Base-by-base conservation (phyloP, 2,113 vertebrate species). In the Toxostoma redivivum region DNA sequence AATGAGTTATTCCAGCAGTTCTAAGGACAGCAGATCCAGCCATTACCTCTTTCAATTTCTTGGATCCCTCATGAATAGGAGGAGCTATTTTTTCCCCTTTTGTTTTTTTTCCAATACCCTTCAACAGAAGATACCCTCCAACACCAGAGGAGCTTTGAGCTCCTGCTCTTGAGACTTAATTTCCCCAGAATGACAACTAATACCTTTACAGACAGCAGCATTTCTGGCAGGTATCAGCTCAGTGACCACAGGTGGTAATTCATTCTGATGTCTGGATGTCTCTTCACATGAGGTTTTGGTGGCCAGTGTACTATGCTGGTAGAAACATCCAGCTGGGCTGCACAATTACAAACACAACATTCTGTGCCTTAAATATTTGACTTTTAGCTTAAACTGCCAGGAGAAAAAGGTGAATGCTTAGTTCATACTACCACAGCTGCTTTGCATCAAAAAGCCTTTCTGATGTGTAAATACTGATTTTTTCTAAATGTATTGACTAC, bases 11-110 rank as follows among this genome's bases (percentile, higher is more conserved):
- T 64, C 30, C 64, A 35, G 10, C 23, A 33, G 23, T 40, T 48
- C 44, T 27, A 86, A 50, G 27, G 30, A n/a, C 27, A 40, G 44
- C 4, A 38, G 42, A 77, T 17, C 12, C 22, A 53, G 15, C 10
- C 33, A 74, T 42, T 47, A 76, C 54, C 5, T 27, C 37, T 40
- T 76, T 28, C 11, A 37, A 23, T 61, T 73, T 83, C 33, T 47
- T 74, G 31, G 14, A 33, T 12, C 5, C 9, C 47, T 71, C 16
- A 47, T 30, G 21, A 79, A 58, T 10, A 61, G 64, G 8, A 47
- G 22, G 5, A 35, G 23, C 8, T 40, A 10, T 14, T 33, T 11
- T 30, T 2, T 0, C 2, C 3, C 3, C 15, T 72, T 53, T 31
- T 7, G 0, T 11, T 64, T 47, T 30, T 37, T 30, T 16, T 5